A percentile compares a stretch with the other conserved stretches of the same genome.
These are phyloP conservation scores for Liposcelis brunnea DNA, from an alignment of 2,888 invertebrate genomes.

Conservation along the genomic window DNA sequence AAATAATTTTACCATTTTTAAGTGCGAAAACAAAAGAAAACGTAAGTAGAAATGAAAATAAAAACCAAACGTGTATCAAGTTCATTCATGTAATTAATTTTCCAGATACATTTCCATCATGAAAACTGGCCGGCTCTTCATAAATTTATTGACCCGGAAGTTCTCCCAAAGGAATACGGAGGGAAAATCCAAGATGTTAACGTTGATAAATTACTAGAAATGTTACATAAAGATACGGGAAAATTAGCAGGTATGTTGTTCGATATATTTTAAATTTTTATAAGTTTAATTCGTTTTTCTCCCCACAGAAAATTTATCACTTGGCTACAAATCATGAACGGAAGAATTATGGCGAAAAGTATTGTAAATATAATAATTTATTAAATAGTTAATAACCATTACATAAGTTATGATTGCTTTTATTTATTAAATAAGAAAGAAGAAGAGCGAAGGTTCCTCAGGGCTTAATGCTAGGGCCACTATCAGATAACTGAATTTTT, in stretches of 20 bases:
- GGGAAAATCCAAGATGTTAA: neutral
- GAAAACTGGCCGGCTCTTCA: constrained; percentile 1
- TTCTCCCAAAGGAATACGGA: constrained; percentile 4
- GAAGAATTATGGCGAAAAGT: too few relatives aligned
- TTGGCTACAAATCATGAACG: too few relatives aligned
- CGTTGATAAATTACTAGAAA: neutral
- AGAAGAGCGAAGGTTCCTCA: too few relatives aligned
- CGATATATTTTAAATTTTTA: too few relatives aligned
- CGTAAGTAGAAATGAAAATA: neutral
- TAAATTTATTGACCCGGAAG: neutral
- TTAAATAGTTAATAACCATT: too few relatives aligned
- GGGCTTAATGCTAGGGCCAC: too few relatives aligned
- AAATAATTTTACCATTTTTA: constrained; percentile 1
- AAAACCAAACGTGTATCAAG: neutral
- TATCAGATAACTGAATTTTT: too few relatives aligned
- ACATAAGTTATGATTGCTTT: too few relatives aligned
- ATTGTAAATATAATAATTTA: too few relatives aligned
- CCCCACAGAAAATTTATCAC: too few relatives aligned
- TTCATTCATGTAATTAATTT: neutral
- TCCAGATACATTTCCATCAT: neutral
- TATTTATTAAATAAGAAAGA: too few relatives aligned
- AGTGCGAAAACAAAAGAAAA: constrained; percentile 5
- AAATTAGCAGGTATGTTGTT: neutral
- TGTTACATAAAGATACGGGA: neutral
- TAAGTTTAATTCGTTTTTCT: too few relatives aligned